Percentiles rank a stretch among this genome's conserved stretches.
phyloP scores from a whole-genome alignment of 2,888 invertebrate species.

The Pardosa pseudoannulata region DNA sequence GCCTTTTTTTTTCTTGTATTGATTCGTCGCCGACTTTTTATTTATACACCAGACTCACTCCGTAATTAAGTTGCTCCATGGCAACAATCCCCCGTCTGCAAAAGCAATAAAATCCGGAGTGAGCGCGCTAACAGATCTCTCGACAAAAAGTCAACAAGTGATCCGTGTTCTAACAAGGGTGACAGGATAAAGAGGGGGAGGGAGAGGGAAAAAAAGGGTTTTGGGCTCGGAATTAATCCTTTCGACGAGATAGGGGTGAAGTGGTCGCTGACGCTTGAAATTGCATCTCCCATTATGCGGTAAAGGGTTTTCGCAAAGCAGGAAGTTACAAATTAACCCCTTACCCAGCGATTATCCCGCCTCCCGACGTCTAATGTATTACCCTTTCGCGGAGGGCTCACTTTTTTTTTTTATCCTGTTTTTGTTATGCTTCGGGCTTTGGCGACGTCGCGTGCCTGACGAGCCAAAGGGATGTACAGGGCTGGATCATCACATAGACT shows the following conservation, averaged over 20 bases:
- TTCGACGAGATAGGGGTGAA: constrained; percentile 60
- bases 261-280: constrained; percentile 65
- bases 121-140: not conserved
- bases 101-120: constrained; percentile 6
- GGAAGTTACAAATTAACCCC: constrained; percentile 70
- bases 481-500: too few species aligned
- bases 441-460: constrained; percentile 8
- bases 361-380: constrained; percentile 32
- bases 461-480: constrained; percentile 18
- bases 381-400: too few species aligned
- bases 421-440: not conserved
- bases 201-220: constrained; percentile 10
- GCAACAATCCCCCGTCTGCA: not conserved
- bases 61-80: constrained; percentile 8
- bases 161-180: constrained; percentile 41
- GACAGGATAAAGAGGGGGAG: constrained; percentile 25
- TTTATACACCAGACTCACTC: not conserved
- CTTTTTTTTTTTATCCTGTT: not conserved
- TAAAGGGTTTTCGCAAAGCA: constrained; percentile 64
- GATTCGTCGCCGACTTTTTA: not conserved
- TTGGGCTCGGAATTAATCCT: constrained; percentile 32
- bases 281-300: constrained; percentile 55
- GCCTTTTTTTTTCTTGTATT: not conserved
- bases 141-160: constrained; percentile 53
- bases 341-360: constrained; percentile 59